A percentile compares a stretch with the other conserved stretches of the same genome.
Evolutionary conservation across 1,140 invertebrate species (phyloP).

Genomic region (Cyclargus thomasi): DNA sequence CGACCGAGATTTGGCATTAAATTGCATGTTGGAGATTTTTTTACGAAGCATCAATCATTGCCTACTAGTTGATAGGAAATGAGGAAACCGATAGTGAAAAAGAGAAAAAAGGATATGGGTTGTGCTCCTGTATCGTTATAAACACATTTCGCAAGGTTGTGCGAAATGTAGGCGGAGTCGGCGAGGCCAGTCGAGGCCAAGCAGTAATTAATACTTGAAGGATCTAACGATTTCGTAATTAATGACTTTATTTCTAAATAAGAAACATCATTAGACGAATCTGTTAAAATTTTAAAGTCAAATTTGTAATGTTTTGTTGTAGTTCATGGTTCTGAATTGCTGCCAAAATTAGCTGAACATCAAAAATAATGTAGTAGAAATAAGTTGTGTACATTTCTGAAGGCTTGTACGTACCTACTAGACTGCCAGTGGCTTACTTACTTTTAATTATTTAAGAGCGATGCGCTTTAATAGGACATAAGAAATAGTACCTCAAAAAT

Average conservation of each 20-base stretch:
- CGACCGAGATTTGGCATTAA: slow-evolving; percentile 14
- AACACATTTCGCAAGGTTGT: slow-evolving; percentile 54
- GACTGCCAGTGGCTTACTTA: no score
- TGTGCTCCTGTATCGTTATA: slow-evolving; percentile 57
- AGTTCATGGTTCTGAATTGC: no score
- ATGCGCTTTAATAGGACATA: no score
- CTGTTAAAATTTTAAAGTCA: no score
- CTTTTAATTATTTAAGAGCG: no score
- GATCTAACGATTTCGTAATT: not conserved
- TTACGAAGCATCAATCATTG: slow-evolving; percentile 49
- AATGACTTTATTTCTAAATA: slow-evolving; percentile 26
- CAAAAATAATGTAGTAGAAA: no score
- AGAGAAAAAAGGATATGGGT: slow-evolving; percentile 40
- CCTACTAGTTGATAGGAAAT: slow-evolving; percentile 60
- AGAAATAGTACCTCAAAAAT: no score
- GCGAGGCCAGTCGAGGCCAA: slow-evolving; percentile 34
- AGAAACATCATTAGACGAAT: no score
- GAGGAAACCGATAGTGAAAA: slow-evolving; percentile 27
- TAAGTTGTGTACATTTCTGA: no score
- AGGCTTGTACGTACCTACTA: no score
- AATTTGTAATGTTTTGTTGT: no score
- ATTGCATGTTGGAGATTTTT: slow-evolving; percentile 9
- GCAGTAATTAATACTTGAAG: slow-evolving; percentile 37
- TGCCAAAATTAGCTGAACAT: no score
- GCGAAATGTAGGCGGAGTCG: slow-evolving; percentile 54